Conservation (phyloP, 2,113 vertebrate genomes). For the Pachypanchax playfairii region DNA sequence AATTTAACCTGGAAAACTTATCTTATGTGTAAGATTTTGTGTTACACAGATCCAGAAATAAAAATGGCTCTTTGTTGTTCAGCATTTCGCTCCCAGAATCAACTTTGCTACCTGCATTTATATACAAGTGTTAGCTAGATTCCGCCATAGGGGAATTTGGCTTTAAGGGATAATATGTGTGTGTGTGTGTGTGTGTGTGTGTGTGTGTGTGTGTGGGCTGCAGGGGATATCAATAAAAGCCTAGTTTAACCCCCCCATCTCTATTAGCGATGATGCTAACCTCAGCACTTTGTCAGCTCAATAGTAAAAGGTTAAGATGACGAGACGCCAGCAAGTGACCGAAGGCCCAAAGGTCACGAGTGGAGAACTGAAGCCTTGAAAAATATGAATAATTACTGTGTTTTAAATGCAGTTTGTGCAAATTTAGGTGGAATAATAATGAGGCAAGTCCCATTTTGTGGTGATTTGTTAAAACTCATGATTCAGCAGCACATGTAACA, state of each 20-base stretch:
- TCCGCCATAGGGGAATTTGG: no score
- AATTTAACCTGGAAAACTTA: conserved; percentile 11
- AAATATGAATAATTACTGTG: conserved; percentile 39
- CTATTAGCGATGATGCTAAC: conserved; percentile 44
- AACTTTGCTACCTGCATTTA: no score
- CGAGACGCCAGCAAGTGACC: conserved; percentile 42
- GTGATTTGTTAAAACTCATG: conserved; percentile 35
- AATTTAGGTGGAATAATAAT: conserved; percentile 51
- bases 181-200: no score
- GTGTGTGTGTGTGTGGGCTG: no score
- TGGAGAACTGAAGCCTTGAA: conserved; percentile 7
- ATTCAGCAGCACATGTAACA: conserved; percentile 33
- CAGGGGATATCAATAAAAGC: conserved; percentile 33
- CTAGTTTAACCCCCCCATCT: conserved; percentile 8
- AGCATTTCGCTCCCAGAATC: neutral
- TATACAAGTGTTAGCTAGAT: no score
- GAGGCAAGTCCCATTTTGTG: conserved; percentile 22
- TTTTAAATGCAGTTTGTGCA: conserved; percentile 44
- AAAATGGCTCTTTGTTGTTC: neutral
- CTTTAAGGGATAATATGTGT: no score
- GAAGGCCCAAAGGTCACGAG: conserved; percentile 32
- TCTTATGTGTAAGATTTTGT: conserved; percentile 9
- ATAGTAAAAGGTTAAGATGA: conserved; percentile 42
- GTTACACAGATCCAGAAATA: conserved; percentile 5
- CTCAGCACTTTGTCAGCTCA: conserved; percentile 63